These are phyloP conservation scores for Lepidurus couesii DNA, from an alignment of 1,140 invertebrate species.

Conservation along the genomic window DNA sequence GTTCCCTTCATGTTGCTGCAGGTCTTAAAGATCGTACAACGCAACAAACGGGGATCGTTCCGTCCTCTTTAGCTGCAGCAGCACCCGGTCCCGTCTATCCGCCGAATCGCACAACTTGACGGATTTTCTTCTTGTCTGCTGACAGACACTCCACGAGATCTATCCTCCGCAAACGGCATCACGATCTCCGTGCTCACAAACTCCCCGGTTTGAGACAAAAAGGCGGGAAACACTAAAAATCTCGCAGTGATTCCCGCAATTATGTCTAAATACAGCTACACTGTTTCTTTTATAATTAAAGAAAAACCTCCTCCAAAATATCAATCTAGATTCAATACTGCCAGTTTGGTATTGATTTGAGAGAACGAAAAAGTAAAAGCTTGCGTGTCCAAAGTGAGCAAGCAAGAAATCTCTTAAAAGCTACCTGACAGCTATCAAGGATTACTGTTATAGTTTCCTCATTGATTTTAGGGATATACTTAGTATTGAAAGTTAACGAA, in stretches of 20 bases:
- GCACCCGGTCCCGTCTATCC: background rate
- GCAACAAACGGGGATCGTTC: conserved; percentile 6
- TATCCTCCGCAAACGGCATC: conserved; percentile 7
- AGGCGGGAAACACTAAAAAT: background rate
- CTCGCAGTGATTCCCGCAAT: background rate
- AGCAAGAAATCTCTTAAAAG: background rate
- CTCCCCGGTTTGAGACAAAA: background rate
- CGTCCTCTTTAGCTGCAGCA: conserved; percentile 1
- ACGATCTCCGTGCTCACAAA: background rate
- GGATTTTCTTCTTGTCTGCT: background rate
- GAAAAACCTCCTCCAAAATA: background rate
- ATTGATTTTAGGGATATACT: too few relatives aligned
- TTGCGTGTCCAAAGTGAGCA: background rate
- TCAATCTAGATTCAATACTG: background rate
- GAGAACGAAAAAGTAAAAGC: background rate
- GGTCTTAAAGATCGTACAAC: conserved; percentile 13
- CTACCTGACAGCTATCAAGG: too few relatives aligned
- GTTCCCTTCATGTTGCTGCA: conserved; percentile 18
- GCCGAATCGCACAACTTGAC: conserved; percentile 20
- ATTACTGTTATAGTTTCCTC: too few relatives aligned
- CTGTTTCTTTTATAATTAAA: too few relatives aligned
- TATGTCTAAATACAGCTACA: too few relatives aligned
- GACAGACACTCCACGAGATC: conserved; percentile 15
- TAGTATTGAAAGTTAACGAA: too few relatives aligned
- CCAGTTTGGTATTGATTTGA: background rate